Evolutionary conservation across 1,140 invertebrate species (phyloP).

Genomic region (Drosophila virilis): DNA sequence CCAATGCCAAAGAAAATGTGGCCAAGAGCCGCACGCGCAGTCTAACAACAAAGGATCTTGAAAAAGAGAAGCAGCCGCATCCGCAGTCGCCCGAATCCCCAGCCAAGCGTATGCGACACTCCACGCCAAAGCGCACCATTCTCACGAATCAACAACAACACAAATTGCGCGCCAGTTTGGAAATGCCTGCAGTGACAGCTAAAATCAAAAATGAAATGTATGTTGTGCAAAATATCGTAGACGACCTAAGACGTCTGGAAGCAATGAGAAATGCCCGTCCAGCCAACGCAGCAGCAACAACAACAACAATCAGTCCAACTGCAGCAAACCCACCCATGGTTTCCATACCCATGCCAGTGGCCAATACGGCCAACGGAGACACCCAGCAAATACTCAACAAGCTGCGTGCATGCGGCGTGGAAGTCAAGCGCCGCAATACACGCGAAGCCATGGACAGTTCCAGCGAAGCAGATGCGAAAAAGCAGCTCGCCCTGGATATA

Average conservation of each 20-base stretch:
- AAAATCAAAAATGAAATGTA: constrained; percentile 38
- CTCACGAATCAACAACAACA: constrained; percentile 49
- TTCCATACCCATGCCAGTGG: constrained; percentile 7
- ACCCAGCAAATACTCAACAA: constrained; percentile 73
- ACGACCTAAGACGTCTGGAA: constrained; percentile 34
- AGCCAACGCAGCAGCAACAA: background rate
- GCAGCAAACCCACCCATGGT: constrained; percentile 13
- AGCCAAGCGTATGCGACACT: constrained; percentile 9
- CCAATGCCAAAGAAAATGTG: constrained; percentile 55
- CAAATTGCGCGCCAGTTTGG: constrained; percentile 4
- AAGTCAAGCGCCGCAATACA: constrained; percentile 65
- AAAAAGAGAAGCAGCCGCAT: background rate
- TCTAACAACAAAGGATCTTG: background rate
- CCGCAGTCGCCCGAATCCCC: background rate
- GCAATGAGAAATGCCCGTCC: background rate
- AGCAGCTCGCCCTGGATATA: constrained; percentile 61
- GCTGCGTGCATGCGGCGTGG: constrained; percentile 64
- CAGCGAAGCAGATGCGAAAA: constrained; percentile 15
- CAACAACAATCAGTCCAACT: background rate
- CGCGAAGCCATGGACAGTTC: background rate
- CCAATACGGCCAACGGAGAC: constrained; percentile 20
- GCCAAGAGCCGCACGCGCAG: constrained; percentile 7
- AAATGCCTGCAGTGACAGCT: background rate
- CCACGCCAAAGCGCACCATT: constrained; percentile 31
- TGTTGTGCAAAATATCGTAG: constrained; percentile 32